phyloP scores from a whole-genome alignment of 1,140 invertebrate species.

The Platorchestia sp. region DNA sequence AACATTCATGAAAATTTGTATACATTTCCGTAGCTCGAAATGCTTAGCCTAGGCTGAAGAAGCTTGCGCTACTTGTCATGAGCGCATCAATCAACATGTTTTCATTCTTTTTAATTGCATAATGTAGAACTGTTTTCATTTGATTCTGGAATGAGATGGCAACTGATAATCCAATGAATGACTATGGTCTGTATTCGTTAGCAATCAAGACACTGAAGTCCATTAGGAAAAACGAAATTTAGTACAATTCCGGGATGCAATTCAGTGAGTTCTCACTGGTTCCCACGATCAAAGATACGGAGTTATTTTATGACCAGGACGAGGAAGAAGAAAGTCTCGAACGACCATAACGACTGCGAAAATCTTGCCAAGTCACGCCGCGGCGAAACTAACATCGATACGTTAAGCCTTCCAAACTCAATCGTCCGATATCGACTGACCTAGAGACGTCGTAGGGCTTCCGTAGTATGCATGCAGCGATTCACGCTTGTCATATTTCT shows the following conservation, averaged over 20 bases:
- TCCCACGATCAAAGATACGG: neutral
- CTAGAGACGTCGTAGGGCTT: neutral
- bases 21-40: neutral
- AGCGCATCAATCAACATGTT: neutral
- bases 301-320: neutral
- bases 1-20: neutral
- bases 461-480: neutral
- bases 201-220: neutral
- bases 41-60: neutral
- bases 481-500: too few relatives aligned
- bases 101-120: neutral
- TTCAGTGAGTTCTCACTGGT: neutral
- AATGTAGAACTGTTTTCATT: neutral
- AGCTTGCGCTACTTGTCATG: neutral
- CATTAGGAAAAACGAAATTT: neutral
- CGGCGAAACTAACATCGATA: neutral
- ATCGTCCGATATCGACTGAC: neutral
- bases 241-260: neutral
- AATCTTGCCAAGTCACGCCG: neutral
- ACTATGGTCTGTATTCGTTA: neutral
- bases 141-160: neutral
- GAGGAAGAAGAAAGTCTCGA: neutral
- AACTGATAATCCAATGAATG: neutral
- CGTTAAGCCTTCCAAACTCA: neutral
- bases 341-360: neutral